These are phyloP conservation scores for Drosophila algonquin DNA, from an alignment of 2,888 invertebrate genomes.

Conservation along the genomic window DNA sequence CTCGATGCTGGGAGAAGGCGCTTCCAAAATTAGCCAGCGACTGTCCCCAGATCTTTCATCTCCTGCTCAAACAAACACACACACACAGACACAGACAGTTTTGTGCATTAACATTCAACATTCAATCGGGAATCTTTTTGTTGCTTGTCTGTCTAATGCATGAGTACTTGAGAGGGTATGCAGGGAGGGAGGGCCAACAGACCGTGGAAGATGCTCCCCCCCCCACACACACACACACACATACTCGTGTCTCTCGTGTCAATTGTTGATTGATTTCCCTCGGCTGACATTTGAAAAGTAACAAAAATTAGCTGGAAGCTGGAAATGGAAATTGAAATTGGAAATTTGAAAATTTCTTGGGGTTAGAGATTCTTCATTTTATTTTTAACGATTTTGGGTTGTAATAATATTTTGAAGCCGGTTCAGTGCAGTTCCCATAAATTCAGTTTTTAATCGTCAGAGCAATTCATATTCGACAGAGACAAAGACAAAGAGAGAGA, in stretches of 20 bases:
- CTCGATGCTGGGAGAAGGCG: slow-evolving; percentile 27
- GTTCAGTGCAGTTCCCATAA: slow-evolving; percentile 5
- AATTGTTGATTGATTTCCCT: slow-evolving; percentile 71
- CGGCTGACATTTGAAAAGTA: slow-evolving; percentile 60
- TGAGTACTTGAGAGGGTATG: slow-evolving; percentile 22
- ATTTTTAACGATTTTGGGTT: slow-evolving; percentile 1
- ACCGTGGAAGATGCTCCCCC: slow-evolving; percentile 12
- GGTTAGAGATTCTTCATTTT: slow-evolving; percentile 29
- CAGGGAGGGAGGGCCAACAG: neutral
- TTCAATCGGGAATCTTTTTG: slow-evolving; percentile 39
- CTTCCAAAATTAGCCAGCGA: slow-evolving; percentile 60
- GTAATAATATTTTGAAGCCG: slow-evolving; percentile 11
- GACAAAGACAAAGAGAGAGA: too few relatives aligned
- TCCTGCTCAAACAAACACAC: slow-evolving; percentile 35
- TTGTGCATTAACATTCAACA: slow-evolving; percentile 61
- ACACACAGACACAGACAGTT: slow-evolving; percentile 13
- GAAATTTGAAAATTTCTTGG: neutral
- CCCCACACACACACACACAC: neutral
- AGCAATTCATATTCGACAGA: slow-evolving; percentile 24
- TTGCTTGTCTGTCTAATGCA: slow-evolving; percentile 7
- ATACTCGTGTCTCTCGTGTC: slow-evolving; percentile 68
- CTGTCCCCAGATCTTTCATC: slow-evolving; percentile 52
- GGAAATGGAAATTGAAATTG: slow-evolving; percentile 23
- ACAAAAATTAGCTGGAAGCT: slow-evolving; percentile 55
- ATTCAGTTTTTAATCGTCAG: slow-evolving; percentile 16